Evolutionary conservation across 2,113 vertebrate species (phyloP).

Genomic region (Micromys minutus): DNA sequence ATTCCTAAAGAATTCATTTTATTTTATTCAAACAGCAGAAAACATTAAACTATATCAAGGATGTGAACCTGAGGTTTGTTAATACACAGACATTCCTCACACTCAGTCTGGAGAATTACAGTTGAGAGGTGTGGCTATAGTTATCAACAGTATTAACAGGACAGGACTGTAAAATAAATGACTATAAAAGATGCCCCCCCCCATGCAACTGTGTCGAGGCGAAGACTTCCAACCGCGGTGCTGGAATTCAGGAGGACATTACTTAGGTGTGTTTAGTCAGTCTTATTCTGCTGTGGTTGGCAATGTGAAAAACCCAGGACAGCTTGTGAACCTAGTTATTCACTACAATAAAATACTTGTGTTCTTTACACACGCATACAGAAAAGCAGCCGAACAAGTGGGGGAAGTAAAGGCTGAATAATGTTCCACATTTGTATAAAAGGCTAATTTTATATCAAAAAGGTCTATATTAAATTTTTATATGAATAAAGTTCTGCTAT

Average conservation of each 20-base stretch:
- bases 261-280: not conserved
- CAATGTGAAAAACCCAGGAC: slow-evolving; percentile 39
- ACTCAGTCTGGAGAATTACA: not conserved
- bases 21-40: not conserved
- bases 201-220: no score
- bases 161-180: slow-evolving; percentile 1
- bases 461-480: not conserved
- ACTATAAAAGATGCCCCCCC: not conserved
- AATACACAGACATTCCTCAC: not conserved
- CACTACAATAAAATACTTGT: slow-evolving; percentile 47
- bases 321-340: slow-evolving; percentile 48
- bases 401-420: not conserved
- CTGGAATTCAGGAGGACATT: not conserved
- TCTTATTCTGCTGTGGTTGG: slow-evolving; percentile 32
- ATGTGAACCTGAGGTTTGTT: not conserved
- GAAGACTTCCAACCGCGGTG: no score
- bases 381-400: slow-evolving; percentile 17
- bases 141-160: not conserved
- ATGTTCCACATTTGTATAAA: not conserved
- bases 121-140: slow-evolving; percentile 12
- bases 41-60: not conserved
- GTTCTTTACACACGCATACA: not conserved
- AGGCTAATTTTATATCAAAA: slow-evolving; percentile 20
- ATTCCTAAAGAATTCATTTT: slow-evolving; percentile 31
- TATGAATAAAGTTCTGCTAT: not conserved